These are phyloP conservation scores for Amphipoea oculea DNA, from an alignment of 2,888 invertebrate genomes.

Conservation along the genomic window DNA sequence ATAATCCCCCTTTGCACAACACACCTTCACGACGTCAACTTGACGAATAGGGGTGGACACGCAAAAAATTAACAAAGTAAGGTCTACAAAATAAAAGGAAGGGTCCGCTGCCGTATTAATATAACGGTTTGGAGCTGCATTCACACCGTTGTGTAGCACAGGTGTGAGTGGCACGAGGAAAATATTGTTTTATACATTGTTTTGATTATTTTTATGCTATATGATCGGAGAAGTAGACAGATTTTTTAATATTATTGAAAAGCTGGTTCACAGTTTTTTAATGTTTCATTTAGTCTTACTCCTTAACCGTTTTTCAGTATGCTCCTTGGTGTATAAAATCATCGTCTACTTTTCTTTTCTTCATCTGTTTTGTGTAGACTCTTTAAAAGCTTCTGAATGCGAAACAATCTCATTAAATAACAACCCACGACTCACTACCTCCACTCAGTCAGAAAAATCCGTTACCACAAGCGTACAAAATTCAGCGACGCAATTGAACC, in stretches of 20 bases:
- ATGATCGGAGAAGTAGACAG: background rate
- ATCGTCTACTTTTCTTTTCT: background rate
- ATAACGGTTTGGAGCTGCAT: slow-evolving; percentile 60
- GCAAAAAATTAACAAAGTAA: slow-evolving; percentile 73
- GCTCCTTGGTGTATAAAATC: background rate
- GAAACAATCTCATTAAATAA: background rate
- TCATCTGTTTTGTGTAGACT: too few relatives aligned
- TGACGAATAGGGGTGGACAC: slow-evolving; percentile 56
- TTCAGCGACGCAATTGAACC: slow-evolving; percentile 13
- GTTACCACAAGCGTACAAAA: background rate
- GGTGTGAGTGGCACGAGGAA: background rate
- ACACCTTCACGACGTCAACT: slow-evolving; percentile 48
- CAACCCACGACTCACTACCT: background rate
- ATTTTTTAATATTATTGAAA: background rate
- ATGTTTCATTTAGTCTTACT: background rate
- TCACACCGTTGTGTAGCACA: slow-evolving; percentile 64
- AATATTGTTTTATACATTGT: background rate
- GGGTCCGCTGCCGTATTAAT: slow-evolving; percentile 54
- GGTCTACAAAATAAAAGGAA: slow-evolving; percentile 68
- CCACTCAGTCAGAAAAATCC: background rate
- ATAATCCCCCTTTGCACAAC: slow-evolving; percentile 53
- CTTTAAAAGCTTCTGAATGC: background rate
- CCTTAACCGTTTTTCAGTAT: background rate
- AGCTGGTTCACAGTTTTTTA: background rate
- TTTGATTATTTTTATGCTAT: background rate